These are phyloP conservation scores for Diaphora mendica DNA, from an alignment of 2,888 invertebrate genomes.

Conservation along the genomic window DNA sequence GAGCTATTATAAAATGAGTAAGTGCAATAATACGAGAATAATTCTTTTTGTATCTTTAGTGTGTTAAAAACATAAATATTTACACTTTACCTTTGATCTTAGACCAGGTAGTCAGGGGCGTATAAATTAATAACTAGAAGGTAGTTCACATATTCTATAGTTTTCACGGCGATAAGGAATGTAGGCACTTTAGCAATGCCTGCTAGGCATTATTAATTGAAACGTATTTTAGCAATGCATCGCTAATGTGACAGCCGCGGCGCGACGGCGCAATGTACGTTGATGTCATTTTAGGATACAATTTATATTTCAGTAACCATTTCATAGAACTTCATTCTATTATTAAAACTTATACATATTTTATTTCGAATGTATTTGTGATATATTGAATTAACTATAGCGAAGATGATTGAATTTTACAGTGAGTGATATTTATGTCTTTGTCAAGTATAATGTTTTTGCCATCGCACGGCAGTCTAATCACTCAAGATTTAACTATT, in stretches of 20 bases:
- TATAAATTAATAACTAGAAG: conserved; percentile 15
- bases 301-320: conserved; percentile 26
- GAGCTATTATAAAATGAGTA: conserved; percentile 33
- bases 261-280: conserved; percentile 47
- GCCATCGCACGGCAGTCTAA: background rate
- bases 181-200: conserved; percentile 3
- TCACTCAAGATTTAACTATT: background rate
- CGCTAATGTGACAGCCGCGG: conserved; percentile 63
- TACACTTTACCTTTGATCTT: conserved; percentile 40
- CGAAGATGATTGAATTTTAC: background rate
- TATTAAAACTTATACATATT: background rate
- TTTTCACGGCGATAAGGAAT: conserved; percentile 25
- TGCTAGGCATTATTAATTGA: conserved; percentile 64
- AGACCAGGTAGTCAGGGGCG: background rate
- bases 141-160: conserved; percentile 4
- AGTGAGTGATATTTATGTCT: too few relatives aligned
- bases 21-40: conserved; percentile 40
- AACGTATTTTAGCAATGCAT: conserved; percentile 64
- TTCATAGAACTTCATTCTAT: conserved; percentile 25
- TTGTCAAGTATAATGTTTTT: too few relatives aligned
- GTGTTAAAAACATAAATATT: conserved; percentile 42
- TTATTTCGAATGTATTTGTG: background rate
- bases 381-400: background rate
- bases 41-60: conserved; percentile 37
- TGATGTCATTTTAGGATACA: conserved; percentile 42